A percentile compares a stretch with the other conserved stretches of the same genome.
These are phyloP conservation scores for Penelope pileata DNA, from an alignment of 2,113 vertebrate genomes.

Conservation along the genomic window DNA sequence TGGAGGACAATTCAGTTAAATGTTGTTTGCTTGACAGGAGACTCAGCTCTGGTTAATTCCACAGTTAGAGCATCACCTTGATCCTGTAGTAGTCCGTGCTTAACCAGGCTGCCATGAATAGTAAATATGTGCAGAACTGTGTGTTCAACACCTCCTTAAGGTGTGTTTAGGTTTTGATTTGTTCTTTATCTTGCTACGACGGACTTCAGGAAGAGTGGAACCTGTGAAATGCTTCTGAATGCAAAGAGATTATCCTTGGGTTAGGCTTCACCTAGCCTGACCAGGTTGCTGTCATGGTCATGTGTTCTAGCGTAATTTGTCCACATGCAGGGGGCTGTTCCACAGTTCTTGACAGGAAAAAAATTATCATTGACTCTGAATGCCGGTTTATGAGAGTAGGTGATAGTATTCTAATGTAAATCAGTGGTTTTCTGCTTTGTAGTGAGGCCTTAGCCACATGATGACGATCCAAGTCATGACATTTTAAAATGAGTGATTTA, in stretches of 20 bases:
- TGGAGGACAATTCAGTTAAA: not conserved
- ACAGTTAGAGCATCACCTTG: not conserved
- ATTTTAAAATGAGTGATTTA: conserved; percentile 43
- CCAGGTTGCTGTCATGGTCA: fast-evolving
- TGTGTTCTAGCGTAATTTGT: not conserved
- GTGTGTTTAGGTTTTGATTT: not conserved
- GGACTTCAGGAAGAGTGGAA: not conserved
- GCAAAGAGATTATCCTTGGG: not conserved
- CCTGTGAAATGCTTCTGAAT: not conserved
- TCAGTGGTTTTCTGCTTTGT: not conserved
- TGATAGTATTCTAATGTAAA: not conserved
- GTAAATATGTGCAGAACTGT: not conserved
- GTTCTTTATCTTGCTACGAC: not conserved
- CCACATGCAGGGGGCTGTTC: not conserved
- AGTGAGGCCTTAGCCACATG: not conserved
- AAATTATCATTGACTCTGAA: not conserved
- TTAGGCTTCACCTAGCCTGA: not conserved
- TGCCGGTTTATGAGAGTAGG: not conserved
- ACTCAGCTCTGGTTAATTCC: not conserved
- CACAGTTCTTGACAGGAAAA: not conserved
- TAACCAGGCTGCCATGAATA: not conserved
- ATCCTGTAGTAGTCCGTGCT: not conserved
- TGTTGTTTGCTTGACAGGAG: not conserved
- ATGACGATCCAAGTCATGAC: not conserved
- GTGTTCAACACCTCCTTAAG: not conserved